Evolutionary conservation across 2,113 vertebrate genomes (phyloP), one percentile per base, ranked within the genome.

Genomic region (Pachypanchax playfairii): DNA sequence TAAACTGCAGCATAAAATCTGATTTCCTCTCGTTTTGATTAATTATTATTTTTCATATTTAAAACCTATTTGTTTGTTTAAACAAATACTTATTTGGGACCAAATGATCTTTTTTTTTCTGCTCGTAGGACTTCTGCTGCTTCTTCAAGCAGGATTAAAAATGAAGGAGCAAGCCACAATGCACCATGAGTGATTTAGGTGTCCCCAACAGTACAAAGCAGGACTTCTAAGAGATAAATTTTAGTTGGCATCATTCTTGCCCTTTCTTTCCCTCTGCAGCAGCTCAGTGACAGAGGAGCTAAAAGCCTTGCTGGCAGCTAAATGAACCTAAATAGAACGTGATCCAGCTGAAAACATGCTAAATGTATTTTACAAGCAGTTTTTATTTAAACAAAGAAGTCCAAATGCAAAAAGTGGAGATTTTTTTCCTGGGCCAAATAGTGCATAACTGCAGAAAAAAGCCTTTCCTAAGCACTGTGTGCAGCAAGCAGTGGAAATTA

Each of bases 401-500:
- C 22, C 55, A 79, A 69, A 64, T 66, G 46, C 54, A 71, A 77
- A 75, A 74, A 64, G 57, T 70, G 57, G 62, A 80, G 70, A 65
- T 60, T 60, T 64, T 31, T 82, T 69, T 63, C 70, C 46, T 59
- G 41, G 64, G 66, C 75, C 71, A 76, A 76, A 72, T 73, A 76
- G 75, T 80, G 87, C 78, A 70, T 75, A 76, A 72, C 77, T 69
- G 83, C 80, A 80, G 75, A 87, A 79, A 82, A 81, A 72, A 61
- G 58, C 57, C 65, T 75, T 82, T 83, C 67, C 81, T 69, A 77
- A 84, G 71, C 73, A 67, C 73, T 65, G 71, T 83, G 75, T 81
- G 82, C 85, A 89, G 85, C 85, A 88, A 85, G 82, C 75, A 46
- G 79, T 88, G 90, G 87, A 90, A 92, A 92, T 92, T 83, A 91